A percentile compares a stretch with the other conserved stretches of the same genome.
phyloP scores from a whole-genome alignment of 2,113 vertebrate species.

The Malaclemys terrapin region DNA sequence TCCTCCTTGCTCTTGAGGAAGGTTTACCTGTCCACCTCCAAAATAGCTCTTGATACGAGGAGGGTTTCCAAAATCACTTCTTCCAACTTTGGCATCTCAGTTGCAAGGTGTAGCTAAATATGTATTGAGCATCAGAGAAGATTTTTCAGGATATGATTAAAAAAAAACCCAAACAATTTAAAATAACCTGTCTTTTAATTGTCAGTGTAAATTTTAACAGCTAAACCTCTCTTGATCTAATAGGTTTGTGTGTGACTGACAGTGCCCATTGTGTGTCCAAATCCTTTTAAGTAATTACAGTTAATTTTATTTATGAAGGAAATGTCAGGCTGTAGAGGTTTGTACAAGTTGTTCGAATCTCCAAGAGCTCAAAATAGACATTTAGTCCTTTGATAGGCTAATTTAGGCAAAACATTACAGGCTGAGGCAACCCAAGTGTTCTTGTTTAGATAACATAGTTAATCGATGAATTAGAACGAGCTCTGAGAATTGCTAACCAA shows the following conservation, averaged over 20 bases:
- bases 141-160: fast-evolving
- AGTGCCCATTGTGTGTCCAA: background rate
- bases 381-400: background rate
- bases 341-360: background rate
- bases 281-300: slow-evolving; percentile 1
- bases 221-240: background rate
- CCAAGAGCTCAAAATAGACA: slow-evolving; percentile 4
- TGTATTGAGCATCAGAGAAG: background rate
- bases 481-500: background rate
- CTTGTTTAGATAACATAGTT: background rate
- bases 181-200: background rate
- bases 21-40: background rate
- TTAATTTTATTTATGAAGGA: slow-evolving; percentile 30
- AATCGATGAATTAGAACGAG: background rate
- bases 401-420: background rate
- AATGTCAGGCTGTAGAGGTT: background rate
- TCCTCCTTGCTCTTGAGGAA: background rate
- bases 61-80: background rate
- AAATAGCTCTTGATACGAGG: background rate
- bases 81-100: background rate
- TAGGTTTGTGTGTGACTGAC: background rate
- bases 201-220: background rate
- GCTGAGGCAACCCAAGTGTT: background rate
- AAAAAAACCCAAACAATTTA: background rate
- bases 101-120: background rate